Percentiles rank a stretch among this genome's conserved stretches.
Evolutionary conservation across 2,888 invertebrate species (phyloP).

Genomic region (Mimumesa dahlbomi): DNA sequence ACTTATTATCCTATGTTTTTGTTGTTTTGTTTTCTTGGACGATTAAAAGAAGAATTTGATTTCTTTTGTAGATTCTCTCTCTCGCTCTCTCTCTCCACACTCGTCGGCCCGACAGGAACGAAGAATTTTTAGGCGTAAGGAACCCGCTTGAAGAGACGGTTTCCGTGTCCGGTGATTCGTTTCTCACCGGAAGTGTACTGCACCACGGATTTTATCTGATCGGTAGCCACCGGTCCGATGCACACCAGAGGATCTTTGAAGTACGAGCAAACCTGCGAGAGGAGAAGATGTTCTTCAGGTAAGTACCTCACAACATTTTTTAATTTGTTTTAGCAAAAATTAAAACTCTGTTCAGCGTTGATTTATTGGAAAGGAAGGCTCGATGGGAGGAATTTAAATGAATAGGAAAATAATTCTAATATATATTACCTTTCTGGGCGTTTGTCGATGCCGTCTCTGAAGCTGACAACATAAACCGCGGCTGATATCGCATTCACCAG

Average conservation of each 20-base stretch:
- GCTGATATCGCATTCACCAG: constrained; percentile 92
- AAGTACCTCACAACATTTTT: too few species aligned
- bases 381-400: too few species aligned
- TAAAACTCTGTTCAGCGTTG: too few species aligned
- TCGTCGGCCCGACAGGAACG: constrained; percentile 24
- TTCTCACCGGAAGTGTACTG: constrained; percentile 92
- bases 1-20: constrained; percentile 42
- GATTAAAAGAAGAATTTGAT: constrained; percentile 44
- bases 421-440: constrained; percentile 90
- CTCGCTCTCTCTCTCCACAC: constrained; percentile 28
- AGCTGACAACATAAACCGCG: constrained; percentile 93
- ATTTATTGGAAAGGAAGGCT: too few species aligned
- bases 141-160: constrained; percentile 75
- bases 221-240: constrained; percentile 91
- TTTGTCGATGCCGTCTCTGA: constrained; percentile 91
- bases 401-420: neutral
- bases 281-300: too few species aligned
- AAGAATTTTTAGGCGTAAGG: constrained; percentile 69
- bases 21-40: constrained; percentile 14
- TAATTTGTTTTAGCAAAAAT: too few species aligned
- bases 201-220: constrained; percentile 86
- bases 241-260: constrained; percentile 94
- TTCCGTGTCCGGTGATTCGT: constrained; percentile 84
- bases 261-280: constrained; percentile 90
- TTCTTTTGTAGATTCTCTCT: constrained; percentile 7